Percentiles rank a stretch among this genome's conserved stretches.
Evolutionary conservation across 2,888 invertebrate species (phyloP).

Genomic region (Melitaea athalia): DNA sequence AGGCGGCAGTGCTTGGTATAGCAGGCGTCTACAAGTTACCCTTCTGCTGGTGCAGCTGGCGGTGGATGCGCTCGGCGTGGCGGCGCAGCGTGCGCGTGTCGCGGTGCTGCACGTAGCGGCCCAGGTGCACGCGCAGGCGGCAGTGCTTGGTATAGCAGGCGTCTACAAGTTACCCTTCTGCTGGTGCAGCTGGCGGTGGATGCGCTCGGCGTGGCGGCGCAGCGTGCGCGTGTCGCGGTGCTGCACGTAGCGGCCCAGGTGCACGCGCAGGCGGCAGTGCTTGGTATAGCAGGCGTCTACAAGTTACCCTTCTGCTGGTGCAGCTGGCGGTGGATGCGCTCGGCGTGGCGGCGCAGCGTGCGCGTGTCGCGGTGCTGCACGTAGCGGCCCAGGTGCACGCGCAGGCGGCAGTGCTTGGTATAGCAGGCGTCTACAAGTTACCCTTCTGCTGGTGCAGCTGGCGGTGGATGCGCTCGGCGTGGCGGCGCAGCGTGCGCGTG

Average conservation of each 20-base stretch:
- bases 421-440: too few relatives aligned
- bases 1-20: slow-evolving; percentile 87
- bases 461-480: slow-evolving; percentile 86
- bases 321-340: slow-evolving; percentile 85
- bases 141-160: slow-evolving; percentile 86
- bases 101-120: slow-evolving; percentile 89
- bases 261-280: slow-evolving; percentile 89
- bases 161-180: too few relatives aligned
- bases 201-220: slow-evolving; percentile 86
- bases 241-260: slow-evolving; percentile 89
- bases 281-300: slow-evolving; percentile 81
- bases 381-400: slow-evolving; percentile 89
- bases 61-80: slow-evolving; percentile 86
- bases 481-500: slow-evolving; percentile 87
- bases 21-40: too few relatives aligned
- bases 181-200: slow-evolving; percentile 83
- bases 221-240: slow-evolving; percentile 89
- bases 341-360: slow-evolving; percentile 87
- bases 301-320: too few relatives aligned
- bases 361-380: slow-evolving; percentile 90
- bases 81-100: slow-evolving; percentile 88
- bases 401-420: slow-evolving; percentile 87
- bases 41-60: slow-evolving; percentile 81
- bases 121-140: slow-evolving; percentile 87
- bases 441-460: slow-evolving; percentile 81